Evolutionary conservation across 2,888 invertebrate species (phyloP).

Genomic region (Diploptera punctata): DNA sequence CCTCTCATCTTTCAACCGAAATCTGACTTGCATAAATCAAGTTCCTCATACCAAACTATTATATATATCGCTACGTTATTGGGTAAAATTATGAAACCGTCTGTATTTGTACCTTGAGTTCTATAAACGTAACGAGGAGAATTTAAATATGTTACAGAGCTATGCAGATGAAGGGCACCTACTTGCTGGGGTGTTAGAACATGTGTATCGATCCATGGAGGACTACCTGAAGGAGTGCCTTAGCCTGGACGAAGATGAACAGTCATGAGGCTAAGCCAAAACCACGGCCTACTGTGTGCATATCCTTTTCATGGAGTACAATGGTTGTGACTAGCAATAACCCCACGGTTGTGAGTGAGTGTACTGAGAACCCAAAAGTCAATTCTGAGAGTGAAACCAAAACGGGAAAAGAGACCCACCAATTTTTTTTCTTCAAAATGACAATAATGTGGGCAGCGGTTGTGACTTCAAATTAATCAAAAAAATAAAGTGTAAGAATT

Average conservation of each 20-base stretch:
- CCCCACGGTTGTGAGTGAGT: background rate
- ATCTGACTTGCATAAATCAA: too few relatives aligned
- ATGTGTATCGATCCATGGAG: slow-evolving; percentile 93
- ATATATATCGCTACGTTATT: too few relatives aligned
- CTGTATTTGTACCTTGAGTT: too few relatives aligned
- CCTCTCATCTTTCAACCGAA: too few relatives aligned
- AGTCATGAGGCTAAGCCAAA: slow-evolving; percentile 27
- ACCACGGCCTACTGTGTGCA: slow-evolving; percentile 4
- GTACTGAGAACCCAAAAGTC: background rate
- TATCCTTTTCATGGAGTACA: background rate
- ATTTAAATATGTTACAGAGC: slow-evolving; percentile 65
- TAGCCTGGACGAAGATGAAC: slow-evolving; percentile 69
- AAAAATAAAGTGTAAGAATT: background rate
- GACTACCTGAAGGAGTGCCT: slow-evolving; percentile 91
- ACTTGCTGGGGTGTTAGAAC: slow-evolving; percentile 83
- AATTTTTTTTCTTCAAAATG: background rate
- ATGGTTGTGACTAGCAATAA: slow-evolving; percentile 7
- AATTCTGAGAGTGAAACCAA: background rate
- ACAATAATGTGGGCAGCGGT: background rate
- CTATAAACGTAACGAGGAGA: too few relatives aligned
- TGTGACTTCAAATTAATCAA: slow-evolving; percentile 6
- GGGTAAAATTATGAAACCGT: too few relatives aligned
- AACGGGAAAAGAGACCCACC: background rate
- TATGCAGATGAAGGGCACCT: slow-evolving; percentile 93
- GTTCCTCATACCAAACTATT: too few relatives aligned